Conservation (phyloP, 2,113 vertebrate genomes). For the Aldabrachelys gigantea region DNA sequence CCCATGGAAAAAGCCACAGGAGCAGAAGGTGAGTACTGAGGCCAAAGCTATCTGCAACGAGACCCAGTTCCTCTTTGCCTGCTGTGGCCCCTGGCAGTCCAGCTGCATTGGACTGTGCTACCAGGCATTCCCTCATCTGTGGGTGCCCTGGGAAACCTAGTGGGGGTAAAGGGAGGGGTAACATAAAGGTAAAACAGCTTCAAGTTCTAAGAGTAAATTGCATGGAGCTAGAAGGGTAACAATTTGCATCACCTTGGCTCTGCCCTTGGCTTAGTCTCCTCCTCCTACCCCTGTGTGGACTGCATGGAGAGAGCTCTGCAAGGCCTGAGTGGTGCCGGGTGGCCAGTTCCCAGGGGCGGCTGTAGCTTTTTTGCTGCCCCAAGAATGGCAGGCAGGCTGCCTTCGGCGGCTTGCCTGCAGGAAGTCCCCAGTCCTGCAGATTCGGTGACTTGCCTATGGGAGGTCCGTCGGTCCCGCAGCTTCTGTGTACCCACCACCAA, state of each 20-base stretch:
- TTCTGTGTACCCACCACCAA: too few relatives aligned
- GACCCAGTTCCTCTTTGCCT: neutral
- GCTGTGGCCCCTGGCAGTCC: neutral
- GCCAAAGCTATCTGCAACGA: neutral
- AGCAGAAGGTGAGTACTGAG: neutral
- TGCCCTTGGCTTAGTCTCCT: neutral
- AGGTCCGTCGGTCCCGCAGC: too few relatives aligned
- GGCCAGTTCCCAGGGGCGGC: neutral
- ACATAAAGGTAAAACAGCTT: neutral
- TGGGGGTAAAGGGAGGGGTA: neutral
- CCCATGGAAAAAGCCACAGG: neutral
- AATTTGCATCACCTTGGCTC: neutral
- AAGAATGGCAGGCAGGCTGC: too few relatives aligned
- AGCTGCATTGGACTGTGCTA: neutral
- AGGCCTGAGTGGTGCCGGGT: neutral
- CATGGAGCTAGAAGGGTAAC: neutral
- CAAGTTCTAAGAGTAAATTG: neutral
- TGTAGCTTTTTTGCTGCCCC: too few relatives aligned
- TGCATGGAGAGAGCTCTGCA: neutral
- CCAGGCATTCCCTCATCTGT: rapidly evolving
- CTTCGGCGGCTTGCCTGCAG: too few relatives aligned
- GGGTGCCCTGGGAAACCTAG: neutral
- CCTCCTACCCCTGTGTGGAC: neutral
- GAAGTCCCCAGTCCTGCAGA: too few relatives aligned
- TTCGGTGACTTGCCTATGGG: too few relatives aligned